Conservation (phyloP, 2,113 vertebrate genomes). For the Pampusana beccarii region DNA sequence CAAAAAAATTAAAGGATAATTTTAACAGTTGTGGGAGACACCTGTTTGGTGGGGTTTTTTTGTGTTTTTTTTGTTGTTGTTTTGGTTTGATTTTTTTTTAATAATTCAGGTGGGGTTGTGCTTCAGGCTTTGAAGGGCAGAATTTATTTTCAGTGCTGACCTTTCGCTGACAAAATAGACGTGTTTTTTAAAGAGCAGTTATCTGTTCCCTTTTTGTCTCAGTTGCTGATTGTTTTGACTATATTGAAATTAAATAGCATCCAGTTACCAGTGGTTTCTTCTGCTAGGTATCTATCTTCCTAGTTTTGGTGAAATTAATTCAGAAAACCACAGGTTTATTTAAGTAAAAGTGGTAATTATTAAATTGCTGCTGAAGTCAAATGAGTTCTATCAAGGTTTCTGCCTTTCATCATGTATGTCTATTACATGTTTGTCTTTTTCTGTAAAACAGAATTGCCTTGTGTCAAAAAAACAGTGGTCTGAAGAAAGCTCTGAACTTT, state of each 20-base stretch:
- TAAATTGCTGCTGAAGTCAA: background rate
- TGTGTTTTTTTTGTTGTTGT: too few species aligned
- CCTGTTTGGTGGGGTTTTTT: background rate
- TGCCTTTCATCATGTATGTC: background rate
- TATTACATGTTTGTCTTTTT: background rate
- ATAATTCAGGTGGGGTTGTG: background rate
- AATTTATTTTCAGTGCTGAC: background rate
- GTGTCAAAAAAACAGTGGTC: background rate
- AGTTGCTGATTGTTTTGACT: background rate
- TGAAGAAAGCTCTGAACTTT: background rate
- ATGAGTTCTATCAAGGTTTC: background rate
- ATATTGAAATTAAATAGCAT: background rate
- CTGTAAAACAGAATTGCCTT: background rate
- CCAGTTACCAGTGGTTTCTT: background rate
- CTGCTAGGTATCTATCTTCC: background rate
- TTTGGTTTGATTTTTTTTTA: too few species aligned
- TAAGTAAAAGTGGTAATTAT: background rate
- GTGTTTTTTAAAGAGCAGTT: background rate
- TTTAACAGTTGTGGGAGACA: background rate
- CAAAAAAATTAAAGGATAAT: background rate
- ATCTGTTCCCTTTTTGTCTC: background rate
- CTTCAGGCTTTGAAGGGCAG: background rate
- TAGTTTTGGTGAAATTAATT: background rate
- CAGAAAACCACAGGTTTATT: background rate
- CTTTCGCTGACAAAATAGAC: background rate